These are phyloP conservation scores for Andrena flavipes DNA, from an alignment of 2,888 invertebrate genomes.

Conservation along the genomic window DNA sequence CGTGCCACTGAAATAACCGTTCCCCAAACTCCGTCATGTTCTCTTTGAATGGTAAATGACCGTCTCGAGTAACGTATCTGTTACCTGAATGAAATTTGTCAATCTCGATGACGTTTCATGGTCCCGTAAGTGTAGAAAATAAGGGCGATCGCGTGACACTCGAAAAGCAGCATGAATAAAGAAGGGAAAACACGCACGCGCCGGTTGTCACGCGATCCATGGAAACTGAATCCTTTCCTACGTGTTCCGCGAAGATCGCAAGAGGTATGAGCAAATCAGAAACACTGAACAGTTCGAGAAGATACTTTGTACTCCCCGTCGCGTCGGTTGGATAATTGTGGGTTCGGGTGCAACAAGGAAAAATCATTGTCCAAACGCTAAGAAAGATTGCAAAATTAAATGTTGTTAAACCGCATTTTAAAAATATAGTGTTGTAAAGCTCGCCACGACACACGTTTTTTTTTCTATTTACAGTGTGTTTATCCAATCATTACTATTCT, in stretches of 20 bases:
- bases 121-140: neutral
- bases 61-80: neutral
- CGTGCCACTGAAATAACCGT: neutral
- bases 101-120: neutral
- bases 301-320: neutral
- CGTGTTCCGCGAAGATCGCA: neutral
- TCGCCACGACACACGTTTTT: too few species aligned
- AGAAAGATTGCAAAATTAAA: too few species aligned
- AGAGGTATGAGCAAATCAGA: neutral
- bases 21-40: neutral
- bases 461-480: too few species aligned
- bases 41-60: neutral
- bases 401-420: too few species aligned
- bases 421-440: too few species aligned
- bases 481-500: too few species aligned
- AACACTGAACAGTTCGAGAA: neutral
- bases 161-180: slow-evolving; percentile 3
- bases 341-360: too few species aligned
- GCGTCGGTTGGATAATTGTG: neutral
- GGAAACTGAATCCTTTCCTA: neutral
- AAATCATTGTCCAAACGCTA: too few species aligned
- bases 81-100: neutral
- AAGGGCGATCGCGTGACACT: slow-evolving; percentile 22
- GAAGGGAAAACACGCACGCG: slow-evolving; percentile 10
- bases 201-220: slow-evolving; percentile 30